Conservation (phyloP, 2,888 invertebrate genomes). For the Cenopis cana region DNA sequence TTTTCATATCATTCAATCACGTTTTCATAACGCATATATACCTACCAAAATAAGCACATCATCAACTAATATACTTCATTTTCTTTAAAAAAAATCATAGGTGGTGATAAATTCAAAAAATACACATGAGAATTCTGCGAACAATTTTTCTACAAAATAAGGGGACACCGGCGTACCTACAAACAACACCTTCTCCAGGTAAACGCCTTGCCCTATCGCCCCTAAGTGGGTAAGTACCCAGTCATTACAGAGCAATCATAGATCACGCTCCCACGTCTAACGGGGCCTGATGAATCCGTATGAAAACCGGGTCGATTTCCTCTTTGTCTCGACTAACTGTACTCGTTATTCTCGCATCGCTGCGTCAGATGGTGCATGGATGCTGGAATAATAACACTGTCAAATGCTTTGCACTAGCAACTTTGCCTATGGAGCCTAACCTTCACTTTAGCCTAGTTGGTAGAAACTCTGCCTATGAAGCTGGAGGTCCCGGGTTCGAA, state of each 20-base stretch:
- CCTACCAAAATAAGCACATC: too few relatives aligned
- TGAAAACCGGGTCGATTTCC: constrained; percentile 43
- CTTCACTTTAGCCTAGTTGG: too few relatives aligned
- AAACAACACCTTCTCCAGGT: not conserved
- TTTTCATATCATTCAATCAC: too few relatives aligned
- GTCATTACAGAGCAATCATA: constrained; percentile 37
- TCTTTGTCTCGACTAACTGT: constrained; percentile 41
- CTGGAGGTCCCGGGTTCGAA: too few relatives aligned
- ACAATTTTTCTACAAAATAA: too few relatives aligned
- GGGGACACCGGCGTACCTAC: not conserved
- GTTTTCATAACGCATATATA: too few relatives aligned
- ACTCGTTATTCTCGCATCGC: constrained; percentile 32
- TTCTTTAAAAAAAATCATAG: too few relatives aligned
- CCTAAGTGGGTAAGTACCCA: constrained; percentile 8
- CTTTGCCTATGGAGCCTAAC: not conserved
- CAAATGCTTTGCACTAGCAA: too few relatives aligned
- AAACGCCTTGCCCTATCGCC: constrained; percentile 18
- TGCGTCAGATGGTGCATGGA: constrained; percentile 27
- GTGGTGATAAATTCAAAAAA: too few relatives aligned
- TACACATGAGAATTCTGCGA: too few relatives aligned
- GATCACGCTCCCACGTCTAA: constrained; percentile 42
- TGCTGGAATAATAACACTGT: not conserved
- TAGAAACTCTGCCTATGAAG: too few relatives aligned
- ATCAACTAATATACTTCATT: too few relatives aligned
- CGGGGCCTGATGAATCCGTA: constrained; percentile 33